A percentile compares a stretch with the other conserved stretches of the same genome.
Conservation (phyloP, 2,797 vertebrate genomes). For the Macroramphosus scolopax region DNA sequence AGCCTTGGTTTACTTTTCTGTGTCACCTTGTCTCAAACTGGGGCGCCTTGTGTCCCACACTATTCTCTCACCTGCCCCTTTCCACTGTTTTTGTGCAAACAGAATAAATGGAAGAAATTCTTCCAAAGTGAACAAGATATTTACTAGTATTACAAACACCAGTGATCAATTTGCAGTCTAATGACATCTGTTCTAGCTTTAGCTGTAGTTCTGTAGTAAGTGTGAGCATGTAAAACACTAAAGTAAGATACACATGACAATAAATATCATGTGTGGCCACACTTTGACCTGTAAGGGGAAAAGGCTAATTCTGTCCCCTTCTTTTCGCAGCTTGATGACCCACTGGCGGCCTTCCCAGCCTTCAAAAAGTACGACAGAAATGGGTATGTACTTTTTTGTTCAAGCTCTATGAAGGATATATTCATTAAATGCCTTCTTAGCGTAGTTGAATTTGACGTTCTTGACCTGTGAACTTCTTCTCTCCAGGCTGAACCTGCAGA, state of each 20-base stretch:
- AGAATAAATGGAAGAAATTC: constrained; percentile 34
- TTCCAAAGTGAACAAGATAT: constrained; percentile 6
- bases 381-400: constrained; percentile 78
- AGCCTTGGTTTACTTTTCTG: too few species aligned
- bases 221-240: too few species aligned
- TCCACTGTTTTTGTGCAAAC: constrained; percentile 21
- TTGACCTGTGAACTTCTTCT: constrained; percentile 19
- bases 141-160: too few species aligned
- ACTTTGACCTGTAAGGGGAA: neutral
- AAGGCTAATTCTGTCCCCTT: constrained; percentile 23
- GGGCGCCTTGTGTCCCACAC: constrained; percentile 28
- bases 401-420: constrained; percentile 14
- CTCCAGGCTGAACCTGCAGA: constrained; percentile 87
- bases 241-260: too few species aligned
- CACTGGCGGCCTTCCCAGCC: constrained; percentile 89
- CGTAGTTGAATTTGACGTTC: neutral
- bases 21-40: constrained; percentile 22
- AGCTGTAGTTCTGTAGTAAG: too few species aligned
- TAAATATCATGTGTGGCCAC: too few species aligned
- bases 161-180: too few species aligned
- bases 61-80: neutral
- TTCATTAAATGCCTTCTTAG: neutral
- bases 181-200: too few species aligned
- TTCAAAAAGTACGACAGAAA: constrained; percentile 96
- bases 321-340: constrained; percentile 85